phyloP scores from a whole-genome alignment of 2,113 vertebrate species.

The Silurus glanis region DNA sequence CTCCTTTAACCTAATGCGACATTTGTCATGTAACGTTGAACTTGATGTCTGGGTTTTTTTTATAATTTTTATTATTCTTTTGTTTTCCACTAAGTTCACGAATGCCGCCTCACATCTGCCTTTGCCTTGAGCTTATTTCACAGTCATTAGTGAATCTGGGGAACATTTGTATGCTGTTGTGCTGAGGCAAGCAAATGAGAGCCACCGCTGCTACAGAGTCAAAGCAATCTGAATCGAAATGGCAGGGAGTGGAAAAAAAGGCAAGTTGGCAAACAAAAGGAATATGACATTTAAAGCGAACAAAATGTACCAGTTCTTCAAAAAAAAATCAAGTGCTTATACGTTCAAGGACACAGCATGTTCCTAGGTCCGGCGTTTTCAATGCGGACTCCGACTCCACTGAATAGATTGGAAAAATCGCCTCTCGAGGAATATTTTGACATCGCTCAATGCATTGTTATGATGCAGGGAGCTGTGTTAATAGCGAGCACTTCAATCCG shows the following conservation, averaged over 20 bases:
- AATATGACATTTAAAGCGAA: constrained; percentile 12
- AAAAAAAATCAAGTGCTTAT: background rate
- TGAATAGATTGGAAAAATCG: background rate
- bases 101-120: constrained; percentile 9
- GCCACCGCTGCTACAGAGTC: constrained; percentile 28
- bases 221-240: constrained; percentile 30
- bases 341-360: background rate
- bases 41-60: constrained; percentile 4
- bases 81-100: background rate
- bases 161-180: constrained; percentile 32
- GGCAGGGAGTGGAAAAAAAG: constrained; percentile 10
- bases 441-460: constrained; percentile 42
- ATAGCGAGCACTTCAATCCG: constrained; percentile 34
- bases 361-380: background rate
- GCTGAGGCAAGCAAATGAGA: constrained; percentile 45
- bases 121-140: constrained; percentile 42
- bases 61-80: constrained; percentile 13
- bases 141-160: constrained; percentile 46
- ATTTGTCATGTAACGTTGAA: background rate
- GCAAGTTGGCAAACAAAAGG: constrained; percentile 14
- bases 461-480: constrained; percentile 30
- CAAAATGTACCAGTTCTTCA: background rate
- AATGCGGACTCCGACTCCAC: background rate
- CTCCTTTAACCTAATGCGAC: background rate
- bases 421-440: constrained; percentile 32